Percentiles rank a stretch among this genome's conserved stretches.
These are phyloP conservation scores for Manis pentadactyla DNA, from an alignment of 2,797 vertebrate genomes.

Conservation along the genomic window DNA sequence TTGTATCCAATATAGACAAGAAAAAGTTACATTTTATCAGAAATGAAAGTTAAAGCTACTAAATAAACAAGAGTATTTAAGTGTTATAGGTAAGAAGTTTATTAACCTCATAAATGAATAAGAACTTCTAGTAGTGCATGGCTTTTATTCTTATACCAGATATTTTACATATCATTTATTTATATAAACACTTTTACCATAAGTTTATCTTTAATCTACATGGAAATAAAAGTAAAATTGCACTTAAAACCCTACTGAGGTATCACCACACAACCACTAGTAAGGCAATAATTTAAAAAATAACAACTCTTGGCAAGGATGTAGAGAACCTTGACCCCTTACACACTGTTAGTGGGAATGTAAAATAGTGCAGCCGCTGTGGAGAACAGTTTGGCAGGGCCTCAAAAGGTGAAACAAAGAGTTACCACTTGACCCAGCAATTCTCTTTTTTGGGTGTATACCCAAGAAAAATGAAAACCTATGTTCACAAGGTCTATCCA, in stretches of 20 bases:
- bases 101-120: neutral
- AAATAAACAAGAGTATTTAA: neutral
- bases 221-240: slow-evolving; percentile 2
- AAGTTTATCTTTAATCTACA: neutral
- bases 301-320: neutral
- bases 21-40: neutral
- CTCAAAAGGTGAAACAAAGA: neutral
- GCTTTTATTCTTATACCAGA: neutral
- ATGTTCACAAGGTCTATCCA: neutral
- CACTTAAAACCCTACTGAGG: neutral
- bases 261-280: neutral
- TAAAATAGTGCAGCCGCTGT: neutral
- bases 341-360: neutral
- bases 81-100: neutral
- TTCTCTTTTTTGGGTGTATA: neutral
- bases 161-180: neutral
- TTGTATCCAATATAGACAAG: neutral
- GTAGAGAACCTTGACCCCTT: neutral
- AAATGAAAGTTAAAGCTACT: neutral
- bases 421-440: neutral
- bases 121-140: neutral
- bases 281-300: neutral
- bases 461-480: neutral
- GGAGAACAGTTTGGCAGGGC: neutral
- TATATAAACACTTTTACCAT: neutral